Conservation (phyloP, 2,888 invertebrate species). For the Leptopilina myrica region DNA sequence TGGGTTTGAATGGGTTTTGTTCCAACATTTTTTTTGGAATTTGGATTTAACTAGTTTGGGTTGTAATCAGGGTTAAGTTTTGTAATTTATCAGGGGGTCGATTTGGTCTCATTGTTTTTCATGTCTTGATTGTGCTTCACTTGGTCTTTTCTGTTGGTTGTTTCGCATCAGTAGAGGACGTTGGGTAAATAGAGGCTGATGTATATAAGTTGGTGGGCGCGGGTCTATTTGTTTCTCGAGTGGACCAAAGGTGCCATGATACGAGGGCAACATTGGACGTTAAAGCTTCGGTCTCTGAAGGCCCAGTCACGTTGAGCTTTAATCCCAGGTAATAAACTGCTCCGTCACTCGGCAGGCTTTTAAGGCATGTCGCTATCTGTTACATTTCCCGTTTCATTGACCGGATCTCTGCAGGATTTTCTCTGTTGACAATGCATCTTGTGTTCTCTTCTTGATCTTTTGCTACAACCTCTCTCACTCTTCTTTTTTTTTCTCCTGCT, state of each 20-base stretch:
- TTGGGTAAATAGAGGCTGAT: conserved; percentile 31
- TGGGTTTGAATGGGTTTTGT: too few species aligned
- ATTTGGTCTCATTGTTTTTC: too few species aligned
- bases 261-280: conserved; percentile 26
- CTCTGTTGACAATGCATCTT: conserved; percentile 34
- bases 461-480: too few species aligned
- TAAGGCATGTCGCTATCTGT: conserved; percentile 61
- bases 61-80: too few species aligned
- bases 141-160: too few species aligned
- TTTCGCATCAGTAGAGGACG: conserved; percentile 5
- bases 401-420: conserved; percentile 55
- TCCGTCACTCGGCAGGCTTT: conserved; percentile 57
- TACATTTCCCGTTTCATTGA: conserved; percentile 65
- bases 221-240: conserved; percentile 42
- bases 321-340: conserved; percentile 69
- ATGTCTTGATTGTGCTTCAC: too few species aligned
- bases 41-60: too few species aligned
- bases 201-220: conserved; percentile 27
- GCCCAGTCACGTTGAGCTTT: conserved; percentile 68
- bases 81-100: too few species aligned
- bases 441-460: neutral
- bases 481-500: too few species aligned
- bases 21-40: too few species aligned
- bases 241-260: conserved; percentile 47
- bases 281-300: conserved; percentile 49